Percentiles rank a stretch among this genome's conserved stretches.
Evolutionary conservation across 64 coral and sea anemone genomes (phyloP).

Genomic region (Stylophora pistillata): DNA sequence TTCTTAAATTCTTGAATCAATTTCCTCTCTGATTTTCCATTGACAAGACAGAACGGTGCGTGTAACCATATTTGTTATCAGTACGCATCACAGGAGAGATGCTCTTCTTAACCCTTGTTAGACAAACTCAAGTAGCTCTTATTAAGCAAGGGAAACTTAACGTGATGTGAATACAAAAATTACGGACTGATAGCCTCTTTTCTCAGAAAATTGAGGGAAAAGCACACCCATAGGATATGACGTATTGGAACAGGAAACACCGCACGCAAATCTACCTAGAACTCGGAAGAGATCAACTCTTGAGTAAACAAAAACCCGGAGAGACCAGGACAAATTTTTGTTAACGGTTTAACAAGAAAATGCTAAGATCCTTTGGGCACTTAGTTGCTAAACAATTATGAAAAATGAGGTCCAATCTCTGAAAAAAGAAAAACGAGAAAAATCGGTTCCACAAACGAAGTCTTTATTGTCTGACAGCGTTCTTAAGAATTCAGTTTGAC

Average conservation of each 20-base stretch:
- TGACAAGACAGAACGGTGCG: no score
- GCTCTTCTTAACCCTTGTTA: no score
- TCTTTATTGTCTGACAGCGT: no score
- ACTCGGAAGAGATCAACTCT: background rate
- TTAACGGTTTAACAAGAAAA: background rate
- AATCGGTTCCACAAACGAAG: no score
- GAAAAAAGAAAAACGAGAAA: no score
- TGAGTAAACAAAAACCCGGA: background rate
- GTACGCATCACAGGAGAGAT: no score
- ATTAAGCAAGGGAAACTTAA: background rate
- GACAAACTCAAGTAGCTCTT: background rate
- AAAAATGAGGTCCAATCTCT: no score
- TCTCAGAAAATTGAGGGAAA: constrained; percentile 26
- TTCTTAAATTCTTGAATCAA: no score
- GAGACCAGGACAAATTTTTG: background rate
- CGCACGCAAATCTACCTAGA: background rate
- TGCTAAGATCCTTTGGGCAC: background rate
- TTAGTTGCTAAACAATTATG: no score
- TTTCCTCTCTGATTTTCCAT: no score
- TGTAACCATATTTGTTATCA: no score
- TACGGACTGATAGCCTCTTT: background rate
- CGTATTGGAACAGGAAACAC: constrained; percentile 17
- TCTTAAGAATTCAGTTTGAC: no score
- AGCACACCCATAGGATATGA: constrained; percentile 14
- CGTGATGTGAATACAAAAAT: background rate